Evolutionary conservation across 2,113 vertebrate genomes (phyloP), one percentile per base, ranked within the genome.

Genomic region (Pteronura brasiliensis): DNA sequence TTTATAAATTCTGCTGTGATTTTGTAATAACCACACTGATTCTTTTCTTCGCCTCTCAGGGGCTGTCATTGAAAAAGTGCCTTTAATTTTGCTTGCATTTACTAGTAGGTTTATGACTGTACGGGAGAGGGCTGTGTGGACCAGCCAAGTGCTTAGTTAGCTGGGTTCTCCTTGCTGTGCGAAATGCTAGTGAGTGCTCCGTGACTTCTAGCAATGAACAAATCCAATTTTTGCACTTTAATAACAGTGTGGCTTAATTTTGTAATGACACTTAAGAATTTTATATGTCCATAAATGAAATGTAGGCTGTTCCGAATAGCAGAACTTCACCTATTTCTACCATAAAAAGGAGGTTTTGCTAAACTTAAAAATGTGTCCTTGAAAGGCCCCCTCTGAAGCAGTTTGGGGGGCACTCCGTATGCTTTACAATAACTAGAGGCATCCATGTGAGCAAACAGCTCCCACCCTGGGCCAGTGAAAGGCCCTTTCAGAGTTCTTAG

Each of bases 1-100:
- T 77, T 80, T 57, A 47, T 1, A 31, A 31, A 52, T 63, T 79
- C 83, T 39, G 79, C 90, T 69, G 72, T 92, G 94, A 92, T 91
- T 98, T 92, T 96, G 47, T 89, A 55, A 79, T 83, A 86, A 89
- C 95, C 90, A 57, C 86, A 52, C 61, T 91, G 77, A 47, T 49
- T 61, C 87, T 88, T 96, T 74, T 71, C 96, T 82, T 67, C 14
- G 79, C 74, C 83, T 96, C 94, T 61, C 44, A 31, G 93, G 88
- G 79, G 55, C 92, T 93, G 95, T 89, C 89, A 44, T 20, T 89
- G 89, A 97, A 93, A 81, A 92, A 69, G 72, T 18, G 67, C 87
- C 95, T 96, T 91, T 79, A 72, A 79, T 74, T 96, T 83, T 49
- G 79, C 87, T 91, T n/a, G 65, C 36, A 13, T 74, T 91, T n/a